Conservation (phyloP, 2,113 vertebrate species). For the Neodon shergylaensis region DNA sequence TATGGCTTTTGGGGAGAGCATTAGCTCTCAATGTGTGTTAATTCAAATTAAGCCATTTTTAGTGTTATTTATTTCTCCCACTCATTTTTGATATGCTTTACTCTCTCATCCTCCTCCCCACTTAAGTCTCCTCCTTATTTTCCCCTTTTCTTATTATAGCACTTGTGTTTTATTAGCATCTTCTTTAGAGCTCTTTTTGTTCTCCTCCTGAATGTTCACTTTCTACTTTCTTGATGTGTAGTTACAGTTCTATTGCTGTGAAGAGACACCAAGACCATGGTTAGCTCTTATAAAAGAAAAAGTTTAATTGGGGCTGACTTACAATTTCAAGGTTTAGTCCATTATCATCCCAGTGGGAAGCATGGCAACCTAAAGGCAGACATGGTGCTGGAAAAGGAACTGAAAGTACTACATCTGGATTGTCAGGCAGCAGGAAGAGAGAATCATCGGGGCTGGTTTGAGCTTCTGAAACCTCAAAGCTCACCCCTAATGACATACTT, state of each 20-base stretch:
- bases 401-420: background rate
- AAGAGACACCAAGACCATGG: background rate
- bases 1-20: background rate
- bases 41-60: background rate
- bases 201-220: background rate
- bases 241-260: background rate
- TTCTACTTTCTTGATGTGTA: background rate
- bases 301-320: background rate
- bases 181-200: background rate
- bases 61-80: background rate
- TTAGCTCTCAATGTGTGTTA: background rate
- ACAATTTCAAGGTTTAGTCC: background rate
- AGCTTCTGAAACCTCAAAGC: background rate
- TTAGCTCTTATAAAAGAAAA: background rate
- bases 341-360: too few relatives aligned
- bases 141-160: background rate
- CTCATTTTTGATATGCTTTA: background rate
- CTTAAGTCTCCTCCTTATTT: background rate
- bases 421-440: background rate
- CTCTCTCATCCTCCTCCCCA: background rate
- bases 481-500: background rate
- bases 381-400: background rate
- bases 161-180: background rate
- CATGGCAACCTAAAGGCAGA: background rate
- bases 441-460: background rate